Conservation (phyloP, 2,888 invertebrate genomes). For the Napeogenes inachia region DNA sequence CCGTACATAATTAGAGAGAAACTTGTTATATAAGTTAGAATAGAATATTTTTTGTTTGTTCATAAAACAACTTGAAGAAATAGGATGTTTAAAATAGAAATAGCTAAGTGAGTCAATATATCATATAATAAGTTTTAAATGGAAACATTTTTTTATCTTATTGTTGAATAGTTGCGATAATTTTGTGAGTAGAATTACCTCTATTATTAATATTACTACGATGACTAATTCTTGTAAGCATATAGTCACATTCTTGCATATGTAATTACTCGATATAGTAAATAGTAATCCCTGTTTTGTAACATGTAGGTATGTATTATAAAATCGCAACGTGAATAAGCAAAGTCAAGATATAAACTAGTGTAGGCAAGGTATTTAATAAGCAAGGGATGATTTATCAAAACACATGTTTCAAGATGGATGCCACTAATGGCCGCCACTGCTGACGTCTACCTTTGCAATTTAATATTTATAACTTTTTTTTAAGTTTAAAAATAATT, state of each 20-base stretch:
- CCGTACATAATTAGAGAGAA: constrained; percentile 25
- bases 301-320: not conserved
- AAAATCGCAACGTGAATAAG: not conserved
- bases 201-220: too few relatives aligned
- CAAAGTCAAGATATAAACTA: not conserved
- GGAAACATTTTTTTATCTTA: too few relatives aligned
- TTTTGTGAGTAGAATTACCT: too few relatives aligned
- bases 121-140: not conserved
- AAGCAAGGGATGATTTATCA: constrained; percentile 37
- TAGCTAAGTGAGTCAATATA: not conserved
- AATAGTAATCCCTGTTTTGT: not conserved
- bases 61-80: not conserved
- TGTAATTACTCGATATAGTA: too few relatives aligned
- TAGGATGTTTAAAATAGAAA: not conserved
- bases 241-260: too few relatives aligned
- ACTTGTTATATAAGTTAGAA: constrained; percentile 1
- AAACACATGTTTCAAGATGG: constrained; percentile 33
- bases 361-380: constrained; percentile 23
- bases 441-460: constrained; percentile 12
- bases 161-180: too few relatives aligned
- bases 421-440: constrained; percentile 32
- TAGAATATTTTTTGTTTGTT: not conserved
- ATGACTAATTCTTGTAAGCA: too few relatives aligned
- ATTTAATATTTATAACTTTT: constrained; percentile 1
- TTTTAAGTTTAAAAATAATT: not conserved